These are phyloP conservation scores for Enteromius trimaculatus DNA, from an alignment of 2,797 vertebrate genomes.

Conservation along the genomic window DNA sequence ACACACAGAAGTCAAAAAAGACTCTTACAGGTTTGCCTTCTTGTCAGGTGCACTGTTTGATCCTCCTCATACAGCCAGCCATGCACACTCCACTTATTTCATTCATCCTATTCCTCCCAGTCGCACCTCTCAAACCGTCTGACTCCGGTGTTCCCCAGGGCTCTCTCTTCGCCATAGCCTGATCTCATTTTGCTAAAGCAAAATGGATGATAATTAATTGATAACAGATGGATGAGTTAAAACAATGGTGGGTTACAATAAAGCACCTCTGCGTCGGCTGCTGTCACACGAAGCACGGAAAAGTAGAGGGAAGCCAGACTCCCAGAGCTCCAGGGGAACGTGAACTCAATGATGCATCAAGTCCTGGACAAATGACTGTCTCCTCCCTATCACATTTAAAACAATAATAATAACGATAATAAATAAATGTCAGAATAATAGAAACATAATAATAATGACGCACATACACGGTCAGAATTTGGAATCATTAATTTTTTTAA, in stretches of 20 bases:
- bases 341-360: slow-evolving; percentile 34
- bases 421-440: background rate
- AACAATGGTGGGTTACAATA: slow-evolving; percentile 32
- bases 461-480: background rate
- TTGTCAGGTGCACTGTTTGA: slow-evolving; percentile 51
- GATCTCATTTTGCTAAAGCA: slow-evolving; percentile 41
- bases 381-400: background rate
- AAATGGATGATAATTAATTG: slow-evolving; percentile 49
- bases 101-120: slow-evolving; percentile 12
- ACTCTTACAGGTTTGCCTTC: slow-evolving; percentile 40
- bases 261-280: slow-evolving; percentile 1
- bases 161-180: slow-evolving; percentile 29
- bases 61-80: slow-evolving; percentile 41
- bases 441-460: background rate
- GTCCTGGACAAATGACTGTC: slow-evolving; percentile 8
- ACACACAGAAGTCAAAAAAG: slow-evolving; percentile 39
- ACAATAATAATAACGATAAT: background rate
- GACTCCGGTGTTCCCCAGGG: slow-evolving; percentile 3
- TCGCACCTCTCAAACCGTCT: background rate
- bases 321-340: background rate
- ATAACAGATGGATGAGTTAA: slow-evolving; percentile 41
- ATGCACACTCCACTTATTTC: slow-evolving; percentile 49
- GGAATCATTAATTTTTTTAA: background rate
- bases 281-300: slow-evolving; percentile 14
- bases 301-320: background rate